These are phyloP conservation scores for Eupithecia vulgata DNA, from an alignment of 2,888 invertebrate genomes.

Conservation along the genomic window DNA sequence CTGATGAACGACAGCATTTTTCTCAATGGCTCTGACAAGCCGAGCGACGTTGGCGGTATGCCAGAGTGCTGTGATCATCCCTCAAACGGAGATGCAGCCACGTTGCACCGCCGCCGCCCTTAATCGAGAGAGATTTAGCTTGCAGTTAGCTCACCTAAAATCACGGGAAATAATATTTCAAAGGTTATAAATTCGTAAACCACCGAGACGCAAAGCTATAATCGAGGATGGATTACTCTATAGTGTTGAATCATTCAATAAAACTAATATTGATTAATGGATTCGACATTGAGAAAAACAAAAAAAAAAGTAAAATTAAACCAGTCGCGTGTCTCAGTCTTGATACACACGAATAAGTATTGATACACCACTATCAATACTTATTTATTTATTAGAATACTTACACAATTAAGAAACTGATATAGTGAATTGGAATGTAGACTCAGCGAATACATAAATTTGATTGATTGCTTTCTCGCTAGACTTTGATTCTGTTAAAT, in stretches of 20 bases:
- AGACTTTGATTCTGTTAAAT: neutral
- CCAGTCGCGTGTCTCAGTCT: too few species aligned
- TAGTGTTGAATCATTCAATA: too few species aligned
- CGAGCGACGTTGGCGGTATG: conserved; percentile 48
- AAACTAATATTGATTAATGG: neutral
- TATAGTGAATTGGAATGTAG: too few species aligned
- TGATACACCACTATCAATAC: too few species aligned
- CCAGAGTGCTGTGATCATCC: conserved; percentile 50
- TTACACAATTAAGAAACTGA: too few species aligned
- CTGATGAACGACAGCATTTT: conserved; percentile 43
- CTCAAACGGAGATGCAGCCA: conserved; percentile 38
- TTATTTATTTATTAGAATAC: too few species aligned
- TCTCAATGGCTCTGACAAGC: conserved; percentile 49
- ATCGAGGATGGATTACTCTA: neutral
- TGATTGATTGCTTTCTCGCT: too few species aligned
- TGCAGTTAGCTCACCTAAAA: neutral
- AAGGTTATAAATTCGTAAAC: neutral
- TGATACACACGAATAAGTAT: too few species aligned
- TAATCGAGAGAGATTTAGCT: neutral
- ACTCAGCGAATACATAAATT: too few species aligned
- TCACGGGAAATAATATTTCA: neutral
- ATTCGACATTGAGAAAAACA: neutral
- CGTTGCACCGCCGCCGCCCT: conserved; percentile 28
- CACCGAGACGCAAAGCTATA: neutral
- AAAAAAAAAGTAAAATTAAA: too few species aligned